Evolutionary conservation across 2,797 vertebrate genomes (phyloP).

Genomic region (Etheostoma nigrum): DNA sequence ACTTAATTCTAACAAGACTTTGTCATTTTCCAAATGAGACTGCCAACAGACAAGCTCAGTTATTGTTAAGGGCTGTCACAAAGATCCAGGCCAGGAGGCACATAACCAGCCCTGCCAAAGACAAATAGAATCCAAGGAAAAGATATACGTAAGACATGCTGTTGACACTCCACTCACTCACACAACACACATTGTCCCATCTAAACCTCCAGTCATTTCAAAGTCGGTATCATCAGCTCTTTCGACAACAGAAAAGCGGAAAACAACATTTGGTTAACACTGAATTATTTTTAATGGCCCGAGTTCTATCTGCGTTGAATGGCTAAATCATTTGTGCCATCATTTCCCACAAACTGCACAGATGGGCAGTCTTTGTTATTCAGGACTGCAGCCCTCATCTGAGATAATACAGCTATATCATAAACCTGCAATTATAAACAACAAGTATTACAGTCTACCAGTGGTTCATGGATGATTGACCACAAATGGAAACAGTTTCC

Average conservation of each 20-base stretch:
- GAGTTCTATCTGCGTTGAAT: not conserved
- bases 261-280: constrained; percentile 47
- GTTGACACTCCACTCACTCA: constrained; percentile 19
- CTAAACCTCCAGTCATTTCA: constrained; percentile 17
- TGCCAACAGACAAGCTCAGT: constrained; percentile 4
- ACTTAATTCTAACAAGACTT: not conserved
- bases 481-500: constrained; percentile 21
- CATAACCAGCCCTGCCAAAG: constrained; percentile 30
- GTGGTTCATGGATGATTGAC: constrained; percentile 11
- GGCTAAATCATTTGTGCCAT: constrained; percentile 31
- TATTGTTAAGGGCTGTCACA: constrained; percentile 28
- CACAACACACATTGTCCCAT: constrained; percentile 17
- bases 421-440: constrained; percentile 60
- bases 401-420: constrained; percentile 51
- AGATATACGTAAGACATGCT: constrained; percentile 27
- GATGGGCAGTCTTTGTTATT: constrained; percentile 64
- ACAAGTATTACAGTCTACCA: constrained; percentile 28
- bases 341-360: constrained; percentile 62
- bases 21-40: constrained; percentile 7
- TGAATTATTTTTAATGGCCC: constrained; percentile 39
- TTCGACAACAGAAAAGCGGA: constrained; percentile 2
- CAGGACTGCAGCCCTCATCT: constrained; percentile 27
- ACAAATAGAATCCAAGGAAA: constrained; percentile 32
- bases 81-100: constrained; percentile 34
- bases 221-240: constrained; percentile 14